phyloP scores from a whole-genome alignment of 2,797 vertebrate species.

The Sebastes vulpes region DNA sequence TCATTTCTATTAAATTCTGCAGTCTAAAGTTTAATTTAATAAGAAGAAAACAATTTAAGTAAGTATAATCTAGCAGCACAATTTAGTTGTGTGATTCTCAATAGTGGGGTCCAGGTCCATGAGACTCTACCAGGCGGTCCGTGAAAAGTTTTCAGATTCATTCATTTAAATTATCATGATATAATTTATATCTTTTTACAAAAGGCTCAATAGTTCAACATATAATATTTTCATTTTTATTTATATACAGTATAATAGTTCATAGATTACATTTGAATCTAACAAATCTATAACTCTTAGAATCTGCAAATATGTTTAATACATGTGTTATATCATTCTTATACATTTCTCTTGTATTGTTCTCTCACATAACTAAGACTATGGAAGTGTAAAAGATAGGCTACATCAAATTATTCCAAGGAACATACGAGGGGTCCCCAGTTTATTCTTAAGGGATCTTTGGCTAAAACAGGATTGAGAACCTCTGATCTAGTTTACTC shows the following conservation, averaged over 20 bases:
- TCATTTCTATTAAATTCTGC: neutral
- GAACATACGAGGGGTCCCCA: no score
- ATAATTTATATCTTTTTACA: neutral
- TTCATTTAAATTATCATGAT: no score
- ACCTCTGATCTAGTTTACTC: neutral
- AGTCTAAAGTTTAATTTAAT: neutral
- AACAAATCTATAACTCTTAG: neutral
- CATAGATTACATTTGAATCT: neutral
- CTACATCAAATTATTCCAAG: neutral
- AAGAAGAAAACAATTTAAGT: neutral
- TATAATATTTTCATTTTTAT: neutral
- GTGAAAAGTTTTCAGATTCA: rapidly evolving
- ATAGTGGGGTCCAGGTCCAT: neutral
- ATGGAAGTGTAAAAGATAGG: neutral
- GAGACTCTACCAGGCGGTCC: neutral
- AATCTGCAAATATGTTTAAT: no score
- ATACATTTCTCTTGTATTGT: neutral
- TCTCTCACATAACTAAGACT: neutral
- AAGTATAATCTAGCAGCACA: neutral
- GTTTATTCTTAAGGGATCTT: no score
- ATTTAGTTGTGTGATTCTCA: neutral
- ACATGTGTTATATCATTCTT: neutral
- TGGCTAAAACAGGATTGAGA: no score
- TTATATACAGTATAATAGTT: neutral
- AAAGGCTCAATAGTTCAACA: no score